Conservation (phyloP, 2,113 vertebrate genomes). For the Campylomormyrus tamandua region DNA sequence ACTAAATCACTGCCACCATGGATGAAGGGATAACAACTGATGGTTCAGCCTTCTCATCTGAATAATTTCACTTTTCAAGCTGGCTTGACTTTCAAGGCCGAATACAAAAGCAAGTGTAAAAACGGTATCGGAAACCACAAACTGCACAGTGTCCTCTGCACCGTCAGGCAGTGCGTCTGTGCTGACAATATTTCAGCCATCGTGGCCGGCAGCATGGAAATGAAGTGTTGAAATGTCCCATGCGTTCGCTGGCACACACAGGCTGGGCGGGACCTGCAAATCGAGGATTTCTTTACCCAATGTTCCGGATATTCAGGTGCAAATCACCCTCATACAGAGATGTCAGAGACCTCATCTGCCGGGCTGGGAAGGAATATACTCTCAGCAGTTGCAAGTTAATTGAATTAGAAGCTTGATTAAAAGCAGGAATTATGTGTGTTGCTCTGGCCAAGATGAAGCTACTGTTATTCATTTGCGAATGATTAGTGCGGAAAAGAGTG, state of each 20-base stretch:
- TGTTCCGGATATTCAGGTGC: neutral
- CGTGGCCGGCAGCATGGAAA: conserved; percentile 1
- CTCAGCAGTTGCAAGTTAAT: neutral
- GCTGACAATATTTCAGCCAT: conserved; percentile 19
- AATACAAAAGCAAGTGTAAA: neutral
- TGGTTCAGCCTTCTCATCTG: conserved; percentile 22
- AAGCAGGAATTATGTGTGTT: neutral
- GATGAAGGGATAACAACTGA: conserved; percentile 35
- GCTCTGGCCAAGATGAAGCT: neutral
- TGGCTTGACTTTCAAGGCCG: neutral
- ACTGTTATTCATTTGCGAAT: neutral
- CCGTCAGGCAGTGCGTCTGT: conserved; percentile 33
- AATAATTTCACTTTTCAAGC: conserved; percentile 18
- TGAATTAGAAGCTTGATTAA: neutral
- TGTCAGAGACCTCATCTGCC: neutral
- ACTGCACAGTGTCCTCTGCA: conserved; percentile 6
- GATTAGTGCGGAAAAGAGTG: neutral
- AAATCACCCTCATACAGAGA: neutral
- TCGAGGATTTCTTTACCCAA: neutral
- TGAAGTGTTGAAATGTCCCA: neutral
- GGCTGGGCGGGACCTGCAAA: neutral
- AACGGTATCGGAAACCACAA: conserved; percentile 6
- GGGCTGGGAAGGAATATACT: neutral
- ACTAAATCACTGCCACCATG: conserved; percentile 48
- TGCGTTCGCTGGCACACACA: neutral